Evolutionary conservation across 2,888 invertebrate species (phyloP), one percentile per base, ranked within the genome.

Genomic region (Palloptera scutellata): DNA sequence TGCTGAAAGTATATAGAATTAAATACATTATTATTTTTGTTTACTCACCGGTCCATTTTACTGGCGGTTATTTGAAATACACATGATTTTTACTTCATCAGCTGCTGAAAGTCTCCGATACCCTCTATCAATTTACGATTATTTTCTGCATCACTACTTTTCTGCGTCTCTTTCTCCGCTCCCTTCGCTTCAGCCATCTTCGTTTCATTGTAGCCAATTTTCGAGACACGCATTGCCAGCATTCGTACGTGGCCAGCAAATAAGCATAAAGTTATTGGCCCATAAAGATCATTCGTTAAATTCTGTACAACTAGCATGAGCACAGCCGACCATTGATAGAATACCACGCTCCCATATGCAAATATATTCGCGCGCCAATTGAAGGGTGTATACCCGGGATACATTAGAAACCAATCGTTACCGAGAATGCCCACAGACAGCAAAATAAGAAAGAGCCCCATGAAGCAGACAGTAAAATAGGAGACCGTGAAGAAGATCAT

Each of bases 311-410:
- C 71, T 58, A 73, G 72, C 8, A 73, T 54, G 13, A 66, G 67
- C 3, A 74, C 20, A 1, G 70, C 73, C 8, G 69, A 58, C 40
- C 66, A 61, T 57, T 75, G 74, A 66, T 72, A 76, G 1, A 70
- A 1, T 13, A 74, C 17, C 1, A 70, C 71, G 1, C 58, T 17
- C 42, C 52, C 61, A 55, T 72, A 75, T 15, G 66, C 63, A 9
- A 17, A 13, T 10, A 30, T 10, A 0, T 73, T 62, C 12, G 66
- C 53, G 8, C 10, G 66, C 70, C 73, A 74, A 19, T 75, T 71
- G n/a, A 74, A 66, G 2, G 75, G 72, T 52, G 73, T 70, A 72
- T 72, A 77, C 0, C 68, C 76, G 3, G 75, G 74, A 55, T 74
- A 75, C 60, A 75, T 64, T 8, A 75, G 52, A 30, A 4, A 6